These are phyloP conservation scores for Brienomyrus brachyistius DNA, from an alignment of 2,113 vertebrate species.

Conservation along the genomic window DNA sequence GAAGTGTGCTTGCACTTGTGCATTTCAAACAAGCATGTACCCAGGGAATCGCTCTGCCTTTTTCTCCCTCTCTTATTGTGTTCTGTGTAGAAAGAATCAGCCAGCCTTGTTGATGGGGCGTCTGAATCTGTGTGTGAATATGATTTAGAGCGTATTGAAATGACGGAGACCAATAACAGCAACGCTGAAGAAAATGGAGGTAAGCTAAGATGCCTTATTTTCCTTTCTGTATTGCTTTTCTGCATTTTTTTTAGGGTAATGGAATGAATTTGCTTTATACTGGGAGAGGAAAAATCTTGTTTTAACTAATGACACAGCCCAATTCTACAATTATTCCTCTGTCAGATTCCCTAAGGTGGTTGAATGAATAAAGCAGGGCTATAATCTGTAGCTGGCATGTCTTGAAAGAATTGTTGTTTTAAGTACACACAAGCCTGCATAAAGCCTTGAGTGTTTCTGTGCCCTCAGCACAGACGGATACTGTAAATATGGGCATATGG, in stretches of 20 bases:
- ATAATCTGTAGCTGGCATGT: background rate
- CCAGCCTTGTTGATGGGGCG: constrained; percentile 61
- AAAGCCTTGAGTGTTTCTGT: background rate
- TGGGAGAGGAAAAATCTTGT: background rate
- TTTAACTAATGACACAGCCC: constrained; percentile 15
- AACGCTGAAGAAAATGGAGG: constrained; percentile 70
- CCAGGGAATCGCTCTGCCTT: constrained; percentile 13
- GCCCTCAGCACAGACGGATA: background rate
- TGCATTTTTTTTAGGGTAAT: background rate
- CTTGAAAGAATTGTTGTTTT: constrained; percentile 14
- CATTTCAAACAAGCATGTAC: constrained; percentile 25
- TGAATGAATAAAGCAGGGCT: constrained; percentile 13
- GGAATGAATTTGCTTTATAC: background rate
- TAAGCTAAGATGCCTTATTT: constrained; percentile 35
- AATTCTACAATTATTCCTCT: constrained; percentile 14
- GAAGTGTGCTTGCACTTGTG: constrained; percentile 32
- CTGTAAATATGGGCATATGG: constrained; percentile 35
- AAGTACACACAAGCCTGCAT: constrained; percentile 12
- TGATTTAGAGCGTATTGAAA: constrained; percentile 70
- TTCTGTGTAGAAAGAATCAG: constrained; percentile 64
- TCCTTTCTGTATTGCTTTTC: background rate
- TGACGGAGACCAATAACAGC: constrained; percentile 66
- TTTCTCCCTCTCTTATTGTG: constrained; percentile 34
- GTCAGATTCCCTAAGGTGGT: constrained; percentile 16
- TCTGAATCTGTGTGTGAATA: constrained; percentile 73